Base-by-base conservation (phyloP, 2,113 vertebrate genomes). In the Cavia aperea region DNA sequence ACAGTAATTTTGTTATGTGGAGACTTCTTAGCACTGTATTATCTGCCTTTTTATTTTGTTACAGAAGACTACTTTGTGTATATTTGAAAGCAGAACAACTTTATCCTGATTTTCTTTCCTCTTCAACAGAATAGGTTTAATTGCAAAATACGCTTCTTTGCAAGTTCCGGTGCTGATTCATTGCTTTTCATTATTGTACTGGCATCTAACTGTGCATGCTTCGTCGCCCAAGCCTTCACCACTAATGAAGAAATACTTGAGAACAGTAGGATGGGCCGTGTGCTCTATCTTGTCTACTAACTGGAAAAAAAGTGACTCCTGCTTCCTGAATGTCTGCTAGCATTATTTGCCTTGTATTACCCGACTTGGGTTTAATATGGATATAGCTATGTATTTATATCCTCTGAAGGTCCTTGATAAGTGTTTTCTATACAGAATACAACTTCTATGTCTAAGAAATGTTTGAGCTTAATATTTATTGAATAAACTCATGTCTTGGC, bases 161-260 rank as follows among this genome's bases (percentile, higher is more conserved):
- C 33, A 88, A 93, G 66, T 66, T 87, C 81, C 24, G 65, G 56
- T 68, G 72, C 75, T 91, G 87, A 94, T 63, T 88, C 91, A 93
- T 70, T 94, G 72, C 54, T 95, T 93, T 85, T 92, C 70, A 60
- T 95, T 91, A 92, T 60, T 82, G 29, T 9, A 7, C 77, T 93
- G 49, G 39, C 63, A n/a, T 73, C 72, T 86, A 68, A 82, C 84
- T 94, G 24, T 81, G 24, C 23, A 31, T 90, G 39, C 33, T 90
- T 54, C 21, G 49, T 58, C 63, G 68, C 79, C 36, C 19, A 33
- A 68, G 54, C 49, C 88, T 18, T 89, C 54, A 83, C 8, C 26
- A 23, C 56, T 94, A 94, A 93, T 92, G 92, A 94, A 90, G 81
- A 95, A 86, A 46, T 68, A 63, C 77, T 88, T 90, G 72, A 4